Evolutionary conservation across 2,113 vertebrate species (phyloP).

Genomic region (Chloebia gouldiae): DNA sequence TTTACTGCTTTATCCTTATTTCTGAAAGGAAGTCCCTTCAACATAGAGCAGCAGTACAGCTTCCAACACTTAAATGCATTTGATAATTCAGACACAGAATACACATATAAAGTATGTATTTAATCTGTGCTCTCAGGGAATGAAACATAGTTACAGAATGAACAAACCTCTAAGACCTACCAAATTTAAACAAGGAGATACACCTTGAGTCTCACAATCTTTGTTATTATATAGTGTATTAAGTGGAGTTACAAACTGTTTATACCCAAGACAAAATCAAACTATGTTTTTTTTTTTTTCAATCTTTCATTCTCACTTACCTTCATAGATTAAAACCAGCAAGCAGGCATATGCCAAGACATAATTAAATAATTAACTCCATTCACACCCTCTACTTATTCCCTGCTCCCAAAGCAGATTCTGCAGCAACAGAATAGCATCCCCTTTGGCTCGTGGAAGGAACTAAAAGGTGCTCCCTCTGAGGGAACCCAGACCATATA

Average conservation of each 20-base stretch:
- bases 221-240: not conserved
- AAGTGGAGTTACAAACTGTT: not conserved
- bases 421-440: not conserved
- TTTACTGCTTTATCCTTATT: not conserved
- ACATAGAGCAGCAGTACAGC: not conserved
- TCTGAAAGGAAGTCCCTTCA: not conserved
- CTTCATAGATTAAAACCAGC: not conserved
- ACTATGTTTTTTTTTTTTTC: not conserved
- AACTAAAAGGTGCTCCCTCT: not conserved
- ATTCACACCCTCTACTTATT: not conserved
- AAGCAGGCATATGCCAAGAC: not conserved
- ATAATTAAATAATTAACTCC: not conserved
- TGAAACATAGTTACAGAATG: not conserved
- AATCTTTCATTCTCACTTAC: not conserved
- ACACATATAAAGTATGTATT: not conserved
- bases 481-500: not conserved
- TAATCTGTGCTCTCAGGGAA: not conserved
- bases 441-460: not conserved
- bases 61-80: not conserved
- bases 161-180: not conserved
- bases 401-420: not conserved
- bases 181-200: not conserved
- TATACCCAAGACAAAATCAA: not conserved
- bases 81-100: not conserved
- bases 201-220: not conserved